These are phyloP conservation scores for Acridotheres tristis DNA, from an alignment of 2,797 vertebrate genomes.

Conservation along the genomic window DNA sequence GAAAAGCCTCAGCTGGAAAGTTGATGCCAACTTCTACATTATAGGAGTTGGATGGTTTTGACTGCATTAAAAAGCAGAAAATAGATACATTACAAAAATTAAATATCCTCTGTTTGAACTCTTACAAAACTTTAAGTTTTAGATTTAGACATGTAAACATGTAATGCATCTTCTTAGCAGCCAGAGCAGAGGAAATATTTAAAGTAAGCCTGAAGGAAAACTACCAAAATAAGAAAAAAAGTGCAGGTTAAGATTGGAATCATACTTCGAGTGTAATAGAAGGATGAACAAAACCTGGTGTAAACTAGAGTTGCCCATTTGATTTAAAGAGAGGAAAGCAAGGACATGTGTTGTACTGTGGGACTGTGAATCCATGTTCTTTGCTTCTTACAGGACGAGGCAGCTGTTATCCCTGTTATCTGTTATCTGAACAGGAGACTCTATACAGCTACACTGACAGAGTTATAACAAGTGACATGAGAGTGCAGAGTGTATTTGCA, in stretches of 20 bases:
- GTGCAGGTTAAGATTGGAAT: not conserved
- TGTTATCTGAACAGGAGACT: not conserved
- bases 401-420: not conserved
- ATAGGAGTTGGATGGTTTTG: not conserved
- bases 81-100: not conserved
- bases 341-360: not conserved
- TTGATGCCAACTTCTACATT: not conserved
- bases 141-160: not conserved
- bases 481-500: not conserved
- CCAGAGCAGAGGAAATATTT: not conserved
- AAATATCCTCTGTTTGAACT: not conserved
- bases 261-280: not conserved
- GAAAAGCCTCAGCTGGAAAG: not conserved
- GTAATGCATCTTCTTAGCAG: not conserved
- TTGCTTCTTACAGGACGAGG: not conserved
- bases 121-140: not conserved
- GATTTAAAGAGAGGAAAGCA: not conserved
- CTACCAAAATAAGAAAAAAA: not conserved
- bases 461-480: not conserved
- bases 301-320: not conserved
- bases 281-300: not conserved
- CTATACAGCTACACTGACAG: not conserved
- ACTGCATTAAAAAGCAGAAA: not conserved
- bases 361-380: not conserved
- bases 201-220: not conserved